Percentiles rank a stretch among this genome's conserved stretches.
phyloP scores from a whole-genome alignment of 2,797 vertebrate species.

The Oceanodroma leucorhoa region DNA sequence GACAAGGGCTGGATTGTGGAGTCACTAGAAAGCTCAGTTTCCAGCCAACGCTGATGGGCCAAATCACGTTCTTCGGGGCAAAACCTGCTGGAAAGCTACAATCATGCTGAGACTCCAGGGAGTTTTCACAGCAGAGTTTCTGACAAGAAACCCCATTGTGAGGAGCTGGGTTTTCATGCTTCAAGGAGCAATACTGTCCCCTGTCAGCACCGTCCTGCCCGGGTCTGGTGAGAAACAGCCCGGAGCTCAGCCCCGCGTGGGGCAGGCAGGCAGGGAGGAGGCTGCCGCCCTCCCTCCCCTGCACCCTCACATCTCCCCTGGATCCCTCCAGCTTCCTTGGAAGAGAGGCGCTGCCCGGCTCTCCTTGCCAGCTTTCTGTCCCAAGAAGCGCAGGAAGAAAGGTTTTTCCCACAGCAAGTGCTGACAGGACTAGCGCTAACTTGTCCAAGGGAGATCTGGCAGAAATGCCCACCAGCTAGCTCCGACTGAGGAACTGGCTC shows the following conservation, averaged over 20 bases:
- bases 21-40: conserved; percentile 24
- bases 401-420: conserved; percentile 24
- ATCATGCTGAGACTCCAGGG: background rate
- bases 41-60: background rate
- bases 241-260: background rate
- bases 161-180: background rate
- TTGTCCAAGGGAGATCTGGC: conserved; percentile 30
- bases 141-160: background rate
- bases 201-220: background rate
- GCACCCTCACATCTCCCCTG: background rate
- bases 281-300: background rate
- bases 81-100: conserved; percentile 15
- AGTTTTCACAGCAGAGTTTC: background rate
- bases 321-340: background rate
- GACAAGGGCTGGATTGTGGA: conserved; percentile 44
- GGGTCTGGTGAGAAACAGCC: background rate
- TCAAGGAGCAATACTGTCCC: background rate
- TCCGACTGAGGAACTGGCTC: background rate
- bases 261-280: background rate
- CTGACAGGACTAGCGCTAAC: background rate
- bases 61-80: background rate
- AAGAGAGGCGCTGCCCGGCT: background rate
- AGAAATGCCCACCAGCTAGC: background rate
- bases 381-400: background rate
- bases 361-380: background rate